phyloP scores from a whole-genome alignment of 2,888 invertebrate genomes.

The Idaea straminata region DNA sequence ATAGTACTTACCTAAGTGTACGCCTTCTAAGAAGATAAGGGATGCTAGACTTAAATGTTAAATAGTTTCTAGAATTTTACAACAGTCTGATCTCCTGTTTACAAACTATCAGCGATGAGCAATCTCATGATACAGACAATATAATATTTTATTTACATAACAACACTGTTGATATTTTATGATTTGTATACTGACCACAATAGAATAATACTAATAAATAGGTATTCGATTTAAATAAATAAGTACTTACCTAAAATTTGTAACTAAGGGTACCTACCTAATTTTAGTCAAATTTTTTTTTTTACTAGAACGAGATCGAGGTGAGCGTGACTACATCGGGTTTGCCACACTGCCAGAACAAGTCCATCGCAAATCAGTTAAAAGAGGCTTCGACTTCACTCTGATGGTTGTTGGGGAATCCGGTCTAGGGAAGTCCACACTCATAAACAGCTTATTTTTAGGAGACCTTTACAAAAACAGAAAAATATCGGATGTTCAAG shows the following conservation, averaged over 20 bases:
- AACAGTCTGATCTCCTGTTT: not conserved
- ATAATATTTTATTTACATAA: not conserved
- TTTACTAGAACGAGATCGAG: conserved; percentile 72
- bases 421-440: conserved; percentile 96
- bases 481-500: conserved; percentile 85
- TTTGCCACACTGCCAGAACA: conserved; percentile 98
- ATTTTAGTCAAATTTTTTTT: conserved; percentile 13
- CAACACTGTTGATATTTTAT: not conserved
- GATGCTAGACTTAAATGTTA: not conserved
- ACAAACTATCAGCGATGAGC: not conserved
- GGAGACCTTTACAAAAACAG: conserved; percentile 95
- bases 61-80: not conserved
- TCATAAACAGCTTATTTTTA: conserved; percentile 96
- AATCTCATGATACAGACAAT: not conserved
- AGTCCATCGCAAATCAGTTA: conserved; percentile 97
- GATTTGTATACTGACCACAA: not conserved
- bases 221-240: no score
- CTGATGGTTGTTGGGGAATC: conserved; percentile 98
- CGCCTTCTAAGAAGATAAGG: not conserved
- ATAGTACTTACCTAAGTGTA: not conserved
- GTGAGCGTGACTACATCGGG: conserved; percentile 92
- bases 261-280: no score
- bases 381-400: conserved; percentile 97
- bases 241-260: no score
- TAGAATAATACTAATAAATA: not conserved